Conservation (phyloP, 2,888 invertebrate species). For the Steinernema carpocapsae region DNA sequence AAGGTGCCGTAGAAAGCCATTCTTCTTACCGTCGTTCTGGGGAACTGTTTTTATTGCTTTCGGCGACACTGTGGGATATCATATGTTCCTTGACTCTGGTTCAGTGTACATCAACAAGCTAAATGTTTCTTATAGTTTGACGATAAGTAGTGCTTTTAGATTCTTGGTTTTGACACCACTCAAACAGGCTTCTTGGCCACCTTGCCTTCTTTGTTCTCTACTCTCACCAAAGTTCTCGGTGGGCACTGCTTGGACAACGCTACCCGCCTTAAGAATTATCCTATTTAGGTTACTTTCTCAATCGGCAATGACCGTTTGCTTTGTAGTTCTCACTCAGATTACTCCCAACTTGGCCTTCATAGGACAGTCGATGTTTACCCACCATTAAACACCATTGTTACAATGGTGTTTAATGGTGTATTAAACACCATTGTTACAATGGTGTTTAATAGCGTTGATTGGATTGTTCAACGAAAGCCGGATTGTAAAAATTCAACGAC, state of each 20-base stretch:
- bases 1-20: conserved; percentile 46
- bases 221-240: conserved; percentile 9
- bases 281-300: conserved; percentile 51
- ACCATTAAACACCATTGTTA: too few species aligned
- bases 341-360: conserved; percentile 26
- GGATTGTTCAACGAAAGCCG: conserved; percentile 56
- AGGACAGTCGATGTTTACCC: conserved; percentile 58
- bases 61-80: conserved; percentile 27
- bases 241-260: conserved; percentile 25
- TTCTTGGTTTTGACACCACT: background rate
- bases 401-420: conserved; percentile 55
- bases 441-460: conserved; percentile 56
- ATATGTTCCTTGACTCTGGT: conserved; percentile 24
- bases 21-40: conserved; percentile 36
- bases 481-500: conserved; percentile 44
- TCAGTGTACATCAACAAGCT: conserved; percentile 36
- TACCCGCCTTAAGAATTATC: conserved; percentile 43
- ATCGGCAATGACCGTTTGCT: conserved; percentile 52
- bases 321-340: conserved; percentile 46
- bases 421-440: too few species aligned
- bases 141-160: background rate
- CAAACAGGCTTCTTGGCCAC: conserved; percentile 12
- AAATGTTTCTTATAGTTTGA: too few species aligned
- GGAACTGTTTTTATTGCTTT: conserved; percentile 17
- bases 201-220: background rate